Percentiles rank a stretch among this genome's conserved stretches.
phyloP scores from a whole-genome alignment of 2,113 vertebrate species.

The Tychaedon coryphoeus region DNA sequence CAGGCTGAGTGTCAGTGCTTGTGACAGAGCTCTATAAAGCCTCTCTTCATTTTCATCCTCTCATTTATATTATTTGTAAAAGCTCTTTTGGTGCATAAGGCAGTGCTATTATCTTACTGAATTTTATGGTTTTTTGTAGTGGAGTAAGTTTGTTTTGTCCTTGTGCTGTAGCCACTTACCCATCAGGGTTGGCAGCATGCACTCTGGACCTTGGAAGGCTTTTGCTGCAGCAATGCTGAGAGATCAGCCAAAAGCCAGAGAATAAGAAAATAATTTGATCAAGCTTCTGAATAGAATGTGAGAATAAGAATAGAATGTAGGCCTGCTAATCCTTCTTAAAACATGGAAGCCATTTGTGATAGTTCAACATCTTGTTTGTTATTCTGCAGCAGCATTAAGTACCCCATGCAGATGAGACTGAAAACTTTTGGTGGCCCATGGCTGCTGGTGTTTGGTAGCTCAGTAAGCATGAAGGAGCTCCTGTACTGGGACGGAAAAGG shows the following conservation, averaged over 20 bases:
- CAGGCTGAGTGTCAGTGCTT: not conserved
- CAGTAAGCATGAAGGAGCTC: not conserved
- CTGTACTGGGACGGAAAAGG: not conserved
- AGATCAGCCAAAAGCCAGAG: not conserved
- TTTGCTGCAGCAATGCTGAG: not conserved
- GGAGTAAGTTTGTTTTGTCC: not conserved
- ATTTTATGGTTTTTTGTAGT: not conserved
- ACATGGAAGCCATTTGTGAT: not conserved
- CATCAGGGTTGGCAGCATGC: not conserved
- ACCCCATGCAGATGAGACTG: not conserved
- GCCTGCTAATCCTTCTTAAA: not conserved
- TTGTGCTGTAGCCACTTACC: not conserved
- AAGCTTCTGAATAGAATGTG: not conserved
- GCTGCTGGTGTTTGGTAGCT: not conserved
- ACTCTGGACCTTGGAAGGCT: not conserved
- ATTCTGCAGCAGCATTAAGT: not conserved
- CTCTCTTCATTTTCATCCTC: not conserved
- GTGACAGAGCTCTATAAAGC: not conserved
- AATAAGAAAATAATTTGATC: not conserved
- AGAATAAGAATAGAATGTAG: not conserved
- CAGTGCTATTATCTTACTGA: not conserved
- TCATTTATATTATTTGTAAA: not conserved
- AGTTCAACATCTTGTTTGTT: not conserved
- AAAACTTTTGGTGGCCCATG: not conserved
- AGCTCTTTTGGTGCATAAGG: not conserved